A percentile compares a stretch with the other conserved stretches of the same genome.
phyloP scores from a whole-genome alignment of 1,140 invertebrate genomes.

The Drosophila pectinifera region DNA sequence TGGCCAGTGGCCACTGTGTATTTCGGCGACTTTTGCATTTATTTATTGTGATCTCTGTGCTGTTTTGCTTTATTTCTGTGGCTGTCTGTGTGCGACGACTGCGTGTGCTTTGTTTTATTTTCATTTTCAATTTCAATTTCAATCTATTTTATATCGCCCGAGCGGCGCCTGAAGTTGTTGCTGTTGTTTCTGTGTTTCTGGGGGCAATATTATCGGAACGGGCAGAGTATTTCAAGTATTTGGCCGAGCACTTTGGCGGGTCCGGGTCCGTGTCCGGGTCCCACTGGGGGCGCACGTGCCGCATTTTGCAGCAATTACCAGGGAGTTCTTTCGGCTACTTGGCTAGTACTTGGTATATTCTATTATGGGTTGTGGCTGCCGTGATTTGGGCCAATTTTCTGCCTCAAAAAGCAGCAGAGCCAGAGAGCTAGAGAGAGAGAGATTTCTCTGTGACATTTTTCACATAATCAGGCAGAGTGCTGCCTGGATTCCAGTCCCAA shows the following conservation, averaged over 20 bases:
- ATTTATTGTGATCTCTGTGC: constrained; percentile 56
- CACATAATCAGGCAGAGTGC: constrained; percentile 77
- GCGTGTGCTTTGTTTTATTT: constrained; percentile 15
- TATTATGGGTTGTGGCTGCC: no score
- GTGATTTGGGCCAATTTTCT: background rate
- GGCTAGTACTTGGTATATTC: no score
- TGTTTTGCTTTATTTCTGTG: background rate
- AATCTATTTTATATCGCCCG: constrained; percentile 72
- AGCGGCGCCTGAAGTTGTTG: constrained; percentile 50
- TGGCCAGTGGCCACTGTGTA: constrained; percentile 8
- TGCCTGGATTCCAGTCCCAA: constrained; percentile 68
- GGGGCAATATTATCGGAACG: constrained; percentile 17
- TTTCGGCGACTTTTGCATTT: constrained; percentile 64
- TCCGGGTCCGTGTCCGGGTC: constrained; percentile 40
- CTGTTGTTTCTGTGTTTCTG: constrained; percentile 15
- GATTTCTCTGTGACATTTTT: constrained; percentile 78
- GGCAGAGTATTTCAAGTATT: constrained; percentile 37
- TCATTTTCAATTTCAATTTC: constrained; percentile 37
- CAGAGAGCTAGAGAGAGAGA: background rate
- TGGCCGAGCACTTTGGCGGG: constrained; percentile 12
- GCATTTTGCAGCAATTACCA: constrained; percentile 31
- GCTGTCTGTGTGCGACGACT: constrained; percentile 3
- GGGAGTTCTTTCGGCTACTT: background rate
- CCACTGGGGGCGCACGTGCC: constrained; percentile 60
- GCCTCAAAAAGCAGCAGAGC: background rate